These are phyloP conservation scores for Poecile montanus DNA, from an alignment of 2,797 vertebrate species.

Conservation along the genomic window DNA sequence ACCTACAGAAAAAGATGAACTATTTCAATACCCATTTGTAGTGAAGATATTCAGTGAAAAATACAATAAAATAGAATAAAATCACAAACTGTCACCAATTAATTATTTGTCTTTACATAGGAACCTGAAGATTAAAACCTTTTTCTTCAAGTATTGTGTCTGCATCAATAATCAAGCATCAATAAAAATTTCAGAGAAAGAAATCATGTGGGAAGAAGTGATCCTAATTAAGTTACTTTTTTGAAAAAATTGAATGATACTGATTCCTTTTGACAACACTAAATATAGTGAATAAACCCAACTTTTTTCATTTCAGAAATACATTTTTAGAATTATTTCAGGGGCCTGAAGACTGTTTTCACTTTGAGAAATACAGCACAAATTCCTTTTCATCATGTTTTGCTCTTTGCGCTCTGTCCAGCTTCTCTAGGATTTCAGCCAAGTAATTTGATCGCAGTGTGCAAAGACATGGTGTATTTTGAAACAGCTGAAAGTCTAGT, in stretches of 20 bases:
- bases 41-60: neutral
- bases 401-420: neutral
- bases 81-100: neutral
- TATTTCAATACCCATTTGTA: neutral
- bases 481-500: neutral
- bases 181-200: neutral
- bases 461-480: neutral
- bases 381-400: neutral
- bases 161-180: neutral
- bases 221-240: neutral
- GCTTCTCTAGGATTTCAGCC: constrained; percentile 25
- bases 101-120: neutral
- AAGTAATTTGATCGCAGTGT: neutral
- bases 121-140: neutral
- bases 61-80: neutral
- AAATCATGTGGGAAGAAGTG: neutral
- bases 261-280: neutral
- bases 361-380: neutral
- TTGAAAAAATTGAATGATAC: neutral
- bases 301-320: neutral
- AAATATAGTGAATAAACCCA: accelerated
- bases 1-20: neutral
- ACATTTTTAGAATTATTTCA: neutral
- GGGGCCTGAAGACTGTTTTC: neutral
- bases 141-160: neutral